phyloP scores from a whole-genome alignment of 2,113 vertebrate genomes.

The Sardina pilchardus region DNA sequence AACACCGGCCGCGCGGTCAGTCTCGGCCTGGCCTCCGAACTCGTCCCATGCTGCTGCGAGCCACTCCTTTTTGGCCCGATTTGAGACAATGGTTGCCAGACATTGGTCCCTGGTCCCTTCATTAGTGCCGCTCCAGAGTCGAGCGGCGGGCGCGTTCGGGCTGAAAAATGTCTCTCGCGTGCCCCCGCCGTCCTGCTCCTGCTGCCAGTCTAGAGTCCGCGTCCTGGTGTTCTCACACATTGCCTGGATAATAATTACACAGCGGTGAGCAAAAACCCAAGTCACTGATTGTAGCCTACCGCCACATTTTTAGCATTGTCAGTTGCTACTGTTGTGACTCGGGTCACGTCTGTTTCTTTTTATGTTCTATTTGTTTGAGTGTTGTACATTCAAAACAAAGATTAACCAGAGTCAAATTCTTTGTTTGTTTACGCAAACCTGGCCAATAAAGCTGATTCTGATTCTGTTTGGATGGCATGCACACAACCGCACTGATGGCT shows the following conservation, averaged over 20 bases:
- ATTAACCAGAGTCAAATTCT: too few species aligned
- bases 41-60: conserved; percentile 15
- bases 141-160: conserved; percentile 45
- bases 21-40: conserved; percentile 16
- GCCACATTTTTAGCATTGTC: not conserved
- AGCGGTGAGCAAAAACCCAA: not conserved
- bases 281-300: conserved; percentile 3
- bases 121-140: conserved; percentile 57
- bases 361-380: too few species aligned
- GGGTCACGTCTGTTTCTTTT: not conserved
- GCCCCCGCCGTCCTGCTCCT: conserved; percentile 47
- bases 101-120: conserved; percentile 33
- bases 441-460: too few species aligned
- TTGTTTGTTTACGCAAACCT: too few species aligned
- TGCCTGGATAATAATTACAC: conserved; percentile 1
- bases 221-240: not conserved
- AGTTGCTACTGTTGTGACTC: not conserved
- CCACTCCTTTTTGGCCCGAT: conserved; percentile 23
- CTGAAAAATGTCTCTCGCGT: conserved; percentile 54
- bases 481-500: not conserved
- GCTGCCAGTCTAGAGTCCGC: not conserved
- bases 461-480: not conserved
- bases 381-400: too few species aligned
- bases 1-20: too few species aligned
- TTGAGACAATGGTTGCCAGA: not conserved